Percentiles rank a stretch among this genome's conserved stretches.
phyloP scores from a whole-genome alignment of 2,888 invertebrate species.

The Calameuta filiformis region DNA sequence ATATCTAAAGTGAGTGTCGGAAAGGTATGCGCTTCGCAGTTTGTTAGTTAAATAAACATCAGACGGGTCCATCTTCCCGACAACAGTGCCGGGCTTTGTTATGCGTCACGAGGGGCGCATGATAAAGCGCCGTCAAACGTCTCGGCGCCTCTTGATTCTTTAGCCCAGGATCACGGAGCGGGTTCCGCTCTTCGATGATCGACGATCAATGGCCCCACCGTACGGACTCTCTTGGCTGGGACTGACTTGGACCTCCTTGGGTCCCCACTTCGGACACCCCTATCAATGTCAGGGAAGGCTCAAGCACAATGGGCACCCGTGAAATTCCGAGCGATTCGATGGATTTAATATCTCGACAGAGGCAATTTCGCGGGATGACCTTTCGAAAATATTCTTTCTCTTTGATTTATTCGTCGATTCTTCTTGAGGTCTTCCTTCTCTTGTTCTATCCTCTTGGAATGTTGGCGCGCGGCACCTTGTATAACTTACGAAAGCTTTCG shows the following conservation, averaged over 20 bases:
- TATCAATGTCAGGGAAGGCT: constrained; percentile 51
- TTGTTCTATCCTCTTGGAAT: background rate
- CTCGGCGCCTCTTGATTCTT: constrained; percentile 6
- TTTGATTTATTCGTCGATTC: background rate
- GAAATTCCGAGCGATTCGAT: constrained; percentile 52
- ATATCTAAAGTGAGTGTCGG: background rate
- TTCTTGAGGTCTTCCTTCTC: background rate
- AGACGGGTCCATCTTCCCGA: constrained; percentile 29
- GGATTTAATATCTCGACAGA: constrained; percentile 39
- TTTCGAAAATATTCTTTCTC: constrained; percentile 34
- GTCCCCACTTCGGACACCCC: constrained; percentile 13
- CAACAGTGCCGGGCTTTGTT: constrained; percentile 47
- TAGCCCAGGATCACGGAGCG: background rate
- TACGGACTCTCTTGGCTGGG: background rate
- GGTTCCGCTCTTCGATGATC: constrained; percentile 3
- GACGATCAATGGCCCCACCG: constrained; percentile 25
- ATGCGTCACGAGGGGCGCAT: constrained; percentile 14
- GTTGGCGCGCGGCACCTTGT: background rate
- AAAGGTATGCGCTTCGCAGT: constrained; percentile 19
- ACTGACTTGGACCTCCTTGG: background rate
- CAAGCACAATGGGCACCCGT: constrained; percentile 39
- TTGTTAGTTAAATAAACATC: constrained; percentile 60
- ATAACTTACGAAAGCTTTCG: background rate
- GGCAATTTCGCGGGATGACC: constrained; percentile 54
- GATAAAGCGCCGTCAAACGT: constrained; percentile 9